A percentile compares a stretch with the other conserved stretches of the same genome.
Evolutionary conservation across 1,140 invertebrate species (phyloP).

Genomic region (Drosophila yakuba): DNA sequence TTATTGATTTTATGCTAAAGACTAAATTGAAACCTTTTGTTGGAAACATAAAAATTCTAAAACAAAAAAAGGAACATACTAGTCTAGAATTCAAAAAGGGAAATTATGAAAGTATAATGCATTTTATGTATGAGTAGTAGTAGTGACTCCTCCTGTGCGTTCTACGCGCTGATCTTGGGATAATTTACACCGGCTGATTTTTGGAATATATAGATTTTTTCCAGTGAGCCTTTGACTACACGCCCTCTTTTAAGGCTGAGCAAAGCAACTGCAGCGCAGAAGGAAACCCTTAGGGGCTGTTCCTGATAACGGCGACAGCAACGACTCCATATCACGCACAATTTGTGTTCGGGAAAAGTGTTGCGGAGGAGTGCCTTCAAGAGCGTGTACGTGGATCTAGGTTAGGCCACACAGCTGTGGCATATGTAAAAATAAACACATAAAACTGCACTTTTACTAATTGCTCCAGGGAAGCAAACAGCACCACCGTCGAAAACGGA

Average conservation of each 20-base stretch:
- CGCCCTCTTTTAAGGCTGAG: slow-evolving; percentile 52
- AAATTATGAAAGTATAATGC: no score
- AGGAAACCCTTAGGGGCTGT: slow-evolving; percentile 61
- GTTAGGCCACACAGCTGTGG: slow-evolving; percentile 78
- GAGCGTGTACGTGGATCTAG: slow-evolving; percentile 52
- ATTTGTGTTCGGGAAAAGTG: slow-evolving; percentile 60
- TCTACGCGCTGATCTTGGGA: no score
- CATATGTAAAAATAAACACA: slow-evolving; percentile 79
- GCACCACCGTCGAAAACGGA: slow-evolving; percentile 1
- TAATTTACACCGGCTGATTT: no score
- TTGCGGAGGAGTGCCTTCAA: slow-evolving; percentile 46
- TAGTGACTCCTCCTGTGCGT: no score
- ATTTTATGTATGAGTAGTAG: no score
- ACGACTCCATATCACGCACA: slow-evolving; percentile 75
- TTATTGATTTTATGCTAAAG: background rate
- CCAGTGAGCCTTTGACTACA: slow-evolving; percentile 52
- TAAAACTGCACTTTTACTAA: slow-evolving; percentile 82
- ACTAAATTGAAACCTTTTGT: background rate
- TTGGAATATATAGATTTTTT: background rate
- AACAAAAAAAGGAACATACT: background rate
- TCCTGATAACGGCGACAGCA: slow-evolving; percentile 59
- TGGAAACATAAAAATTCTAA: background rate
- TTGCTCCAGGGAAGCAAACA: slow-evolving; percentile 59
- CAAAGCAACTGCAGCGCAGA: slow-evolving; percentile 32
- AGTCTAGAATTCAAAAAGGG: no score